Conservation (phyloP, 37 sponge, comb jelly and placozoan genomes). For the Amphimedon queenslandica region DNA sequence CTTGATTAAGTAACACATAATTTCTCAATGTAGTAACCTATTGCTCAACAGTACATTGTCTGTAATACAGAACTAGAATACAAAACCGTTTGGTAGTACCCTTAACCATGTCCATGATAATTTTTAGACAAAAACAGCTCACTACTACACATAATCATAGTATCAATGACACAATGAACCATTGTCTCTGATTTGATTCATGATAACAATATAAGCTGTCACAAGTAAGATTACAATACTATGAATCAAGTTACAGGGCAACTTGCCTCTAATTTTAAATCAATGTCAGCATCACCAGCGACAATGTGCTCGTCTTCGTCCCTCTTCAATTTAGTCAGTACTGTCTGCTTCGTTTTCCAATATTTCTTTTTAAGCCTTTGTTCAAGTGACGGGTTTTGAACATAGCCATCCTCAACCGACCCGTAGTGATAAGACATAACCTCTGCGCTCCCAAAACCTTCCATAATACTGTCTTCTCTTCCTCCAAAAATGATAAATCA, state of each 20-base stretch:
- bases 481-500: too few species aligned
- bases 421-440: slow-evolving; percentile 48
- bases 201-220: too few species aligned
- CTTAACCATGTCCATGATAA: too few species aligned
- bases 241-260: not conserved
- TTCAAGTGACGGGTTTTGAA: slow-evolving; percentile 32
- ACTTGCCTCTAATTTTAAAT: slow-evolving; percentile 69
- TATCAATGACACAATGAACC: not conserved
- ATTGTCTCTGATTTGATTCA: not conserved
- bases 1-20: too few species aligned
- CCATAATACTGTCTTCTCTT: too few species aligned
- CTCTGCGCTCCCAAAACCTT: slow-evolving; percentile 65
- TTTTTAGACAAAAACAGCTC: too few species aligned
- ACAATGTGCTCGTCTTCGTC: slow-evolving; percentile 77
- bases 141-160: not conserved
- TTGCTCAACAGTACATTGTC: too few species aligned
- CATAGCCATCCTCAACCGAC: slow-evolving; percentile 50
- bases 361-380: slow-evolving; percentile 70
- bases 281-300: slow-evolving; percentile 82
- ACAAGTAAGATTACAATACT: not conserved
- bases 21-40: too few species aligned
- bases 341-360: slow-evolving; percentile 84
- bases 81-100: too few species aligned
- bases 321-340: slow-evolving; percentile 71
- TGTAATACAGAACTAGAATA: too few species aligned